These are phyloP conservation scores for Embidobia sp. DNA, from an alignment of 2,888 invertebrate species.

Conservation along the genomic window DNA sequence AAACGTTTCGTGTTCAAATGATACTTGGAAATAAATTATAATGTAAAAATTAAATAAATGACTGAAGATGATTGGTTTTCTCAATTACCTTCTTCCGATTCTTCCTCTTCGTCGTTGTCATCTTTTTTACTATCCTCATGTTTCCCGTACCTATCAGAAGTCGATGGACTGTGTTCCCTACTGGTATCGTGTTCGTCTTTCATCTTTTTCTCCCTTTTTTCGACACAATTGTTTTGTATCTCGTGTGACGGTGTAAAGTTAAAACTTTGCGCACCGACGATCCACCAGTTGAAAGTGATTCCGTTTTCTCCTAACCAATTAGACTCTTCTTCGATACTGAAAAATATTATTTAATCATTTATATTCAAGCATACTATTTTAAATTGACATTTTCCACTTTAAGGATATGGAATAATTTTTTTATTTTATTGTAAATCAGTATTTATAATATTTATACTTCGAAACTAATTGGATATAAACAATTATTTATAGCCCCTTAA, in stretches of 20 bases:
- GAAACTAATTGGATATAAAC: no score
- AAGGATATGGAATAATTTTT: no score
- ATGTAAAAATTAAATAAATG: no score
- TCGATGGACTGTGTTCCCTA: conserved; percentile 28
- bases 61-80: no score
- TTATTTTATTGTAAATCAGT: no score
- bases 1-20: no score
- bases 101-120: conserved; percentile 34
- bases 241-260: conserved; percentile 31
- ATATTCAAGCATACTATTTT: neutral
- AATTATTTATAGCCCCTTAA: no score
- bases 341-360: no score
- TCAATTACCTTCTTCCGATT: conserved; percentile 58
- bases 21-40: no score
- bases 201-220: conserved; percentile 16
- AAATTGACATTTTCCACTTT: neutral
- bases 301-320: conserved; percentile 73
- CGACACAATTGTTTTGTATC: neutral
- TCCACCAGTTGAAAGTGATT: conserved; percentile 77
- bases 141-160: conserved; percentile 52
- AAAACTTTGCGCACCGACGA: conserved; percentile 78
- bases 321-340: conserved; percentile 71
- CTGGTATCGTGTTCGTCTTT: conserved; percentile 18
- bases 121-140: conserved; percentile 52
- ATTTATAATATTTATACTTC: no score